Conservation (phyloP, 2,888 invertebrate species). For the Pseudococcus jackbeardsleyi region DNA sequence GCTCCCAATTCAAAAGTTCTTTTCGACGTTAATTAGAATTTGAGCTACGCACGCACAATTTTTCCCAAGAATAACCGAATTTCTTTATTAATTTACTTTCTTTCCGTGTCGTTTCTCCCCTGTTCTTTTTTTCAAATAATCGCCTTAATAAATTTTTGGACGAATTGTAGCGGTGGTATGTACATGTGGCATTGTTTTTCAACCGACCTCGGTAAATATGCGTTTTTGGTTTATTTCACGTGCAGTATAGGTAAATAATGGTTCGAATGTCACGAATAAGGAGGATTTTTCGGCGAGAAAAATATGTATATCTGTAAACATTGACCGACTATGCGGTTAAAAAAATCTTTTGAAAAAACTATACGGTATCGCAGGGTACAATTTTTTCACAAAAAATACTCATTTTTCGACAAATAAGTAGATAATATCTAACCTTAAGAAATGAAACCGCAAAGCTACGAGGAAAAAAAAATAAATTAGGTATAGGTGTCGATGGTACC, state of each 20-base stretch:
- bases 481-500: too few relatives aligned
- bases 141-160: constrained; percentile 10
- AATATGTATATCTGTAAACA: constrained; percentile 7
- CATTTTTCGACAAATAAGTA: too few relatives aligned
- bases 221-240: neutral
- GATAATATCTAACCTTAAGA: too few relatives aligned
- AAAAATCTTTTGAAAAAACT: neutral
- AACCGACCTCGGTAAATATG: neutral
- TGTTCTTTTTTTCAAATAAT: constrained; percentile 19
- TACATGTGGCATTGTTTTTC: neutral
- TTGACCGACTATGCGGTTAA: neutral
- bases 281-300: constrained; percentile 25
- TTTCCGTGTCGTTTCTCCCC: constrained; percentile 18
- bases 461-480: too few relatives aligned
- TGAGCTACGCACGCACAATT: constrained; percentile 50
- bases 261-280: constrained; percentile 12
- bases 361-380: too few relatives aligned
- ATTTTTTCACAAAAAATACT: too few relatives aligned
- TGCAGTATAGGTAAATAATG: neutral
- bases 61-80: constrained; percentile 49
- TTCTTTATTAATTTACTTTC: constrained; percentile 47
- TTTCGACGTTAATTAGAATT: constrained; percentile 60
- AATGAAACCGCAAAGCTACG: too few relatives aligned
- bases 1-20: constrained; percentile 52
- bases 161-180: neutral